phyloP scores from a whole-genome alignment of 2,797 vertebrate species.

The Ciconia nigra region DNA sequence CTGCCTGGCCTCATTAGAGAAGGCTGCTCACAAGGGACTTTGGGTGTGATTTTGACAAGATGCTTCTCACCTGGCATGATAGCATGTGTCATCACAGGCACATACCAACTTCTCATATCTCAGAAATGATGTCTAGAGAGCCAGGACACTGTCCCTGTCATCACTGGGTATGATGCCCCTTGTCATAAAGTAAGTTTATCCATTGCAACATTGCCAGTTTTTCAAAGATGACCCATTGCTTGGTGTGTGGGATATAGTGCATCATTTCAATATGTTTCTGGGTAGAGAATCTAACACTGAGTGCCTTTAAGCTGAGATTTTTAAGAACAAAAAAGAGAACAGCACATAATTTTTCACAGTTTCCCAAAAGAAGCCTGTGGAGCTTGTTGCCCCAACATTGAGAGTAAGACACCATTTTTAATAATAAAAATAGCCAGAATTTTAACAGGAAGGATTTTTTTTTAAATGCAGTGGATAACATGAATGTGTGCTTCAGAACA shows the following conservation, averaged over 20 bases:
- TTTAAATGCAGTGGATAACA: neutral
- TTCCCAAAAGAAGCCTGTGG: neutral
- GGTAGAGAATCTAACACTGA: neutral
- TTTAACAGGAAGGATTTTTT: neutral
- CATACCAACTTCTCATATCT: neutral
- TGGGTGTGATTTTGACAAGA: neutral
- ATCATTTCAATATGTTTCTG: neutral
- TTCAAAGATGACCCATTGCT: neutral
- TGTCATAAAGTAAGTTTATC: neutral
- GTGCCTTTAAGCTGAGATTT: neutral
- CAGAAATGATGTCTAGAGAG: neutral
- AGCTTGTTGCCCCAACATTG: neutral
- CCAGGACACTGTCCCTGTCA: neutral
- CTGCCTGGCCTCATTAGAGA: neutral
- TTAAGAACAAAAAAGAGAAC: neutral
- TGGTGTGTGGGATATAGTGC: neutral
- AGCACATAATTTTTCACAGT: neutral
- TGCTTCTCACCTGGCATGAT: neutral
- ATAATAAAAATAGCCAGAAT: neutral
- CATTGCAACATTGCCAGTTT: rapidly evolving
- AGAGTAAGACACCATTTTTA: neutral
- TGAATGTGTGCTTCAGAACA: neutral
- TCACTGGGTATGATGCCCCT: neutral
- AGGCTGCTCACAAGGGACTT: neutral
- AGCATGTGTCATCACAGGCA: neutral